Conservation (phyloP, 2,797 vertebrate genomes). For the Apodemus agrarius region DNA sequence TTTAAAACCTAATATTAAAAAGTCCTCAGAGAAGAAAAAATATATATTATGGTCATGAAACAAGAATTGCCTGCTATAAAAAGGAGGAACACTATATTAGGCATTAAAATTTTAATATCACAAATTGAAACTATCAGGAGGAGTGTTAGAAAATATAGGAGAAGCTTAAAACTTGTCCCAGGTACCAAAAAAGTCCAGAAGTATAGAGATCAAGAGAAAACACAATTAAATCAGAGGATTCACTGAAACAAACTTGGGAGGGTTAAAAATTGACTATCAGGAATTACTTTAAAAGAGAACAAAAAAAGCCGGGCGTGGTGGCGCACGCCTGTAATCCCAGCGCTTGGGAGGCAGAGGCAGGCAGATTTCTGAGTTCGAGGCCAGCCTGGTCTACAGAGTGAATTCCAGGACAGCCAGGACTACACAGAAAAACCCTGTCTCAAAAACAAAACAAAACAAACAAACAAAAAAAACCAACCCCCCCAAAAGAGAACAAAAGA, state of each 20-base stretch:
- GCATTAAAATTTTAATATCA: constrained; percentile 55
- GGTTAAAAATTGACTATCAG: background rate
- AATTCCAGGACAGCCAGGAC: too few relatives aligned
- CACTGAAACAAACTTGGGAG: background rate
- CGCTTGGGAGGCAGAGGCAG: too few relatives aligned
- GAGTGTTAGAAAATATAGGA: background rate
- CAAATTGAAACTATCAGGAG: constrained; percentile 11
- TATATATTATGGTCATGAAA: background rate
- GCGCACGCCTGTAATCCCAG: too few relatives aligned
- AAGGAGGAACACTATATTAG: constrained; percentile 5
- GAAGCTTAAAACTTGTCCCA: background rate
- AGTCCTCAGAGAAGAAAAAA: constrained; percentile 23
- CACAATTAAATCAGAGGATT: background rate
- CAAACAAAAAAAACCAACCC: too few relatives aligned
- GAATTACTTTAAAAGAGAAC: background rate
- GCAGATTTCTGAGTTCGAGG: too few relatives aligned
- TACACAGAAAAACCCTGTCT: too few relatives aligned
- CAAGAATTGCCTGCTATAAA: constrained; percentile 44
- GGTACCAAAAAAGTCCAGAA: constrained; percentile 25
- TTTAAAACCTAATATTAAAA: background rate
- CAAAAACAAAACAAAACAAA: too few relatives aligned
- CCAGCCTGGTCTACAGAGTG: too few relatives aligned
- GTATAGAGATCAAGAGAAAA: constrained; percentile 14
- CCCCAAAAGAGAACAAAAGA: background rate
- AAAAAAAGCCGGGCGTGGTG: too few relatives aligned